phyloP scores from a whole-genome alignment of 2,113 vertebrate genomes.

The Nymphicus hollandicus region DNA sequence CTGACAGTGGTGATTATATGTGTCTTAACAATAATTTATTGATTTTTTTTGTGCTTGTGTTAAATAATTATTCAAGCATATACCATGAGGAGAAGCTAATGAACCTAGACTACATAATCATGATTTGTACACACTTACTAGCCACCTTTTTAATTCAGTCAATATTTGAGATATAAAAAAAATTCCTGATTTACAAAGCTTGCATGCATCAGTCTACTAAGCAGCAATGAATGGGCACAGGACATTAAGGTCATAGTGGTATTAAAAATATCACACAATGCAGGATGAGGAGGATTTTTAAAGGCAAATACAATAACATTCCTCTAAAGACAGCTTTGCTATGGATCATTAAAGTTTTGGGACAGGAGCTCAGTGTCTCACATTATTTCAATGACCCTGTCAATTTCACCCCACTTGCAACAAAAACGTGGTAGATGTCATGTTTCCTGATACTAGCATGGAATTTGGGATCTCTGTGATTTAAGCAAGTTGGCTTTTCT shows the following conservation, averaged over 20 bases:
- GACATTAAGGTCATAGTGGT: neutral
- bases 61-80: slow-evolving; percentile 22
- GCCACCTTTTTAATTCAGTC: neutral
- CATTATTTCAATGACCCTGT: neutral
- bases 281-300: neutral
- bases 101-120: neutral
- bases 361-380: neutral
- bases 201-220: neutral
- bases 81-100: neutral
- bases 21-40: slow-evolving; percentile 15
- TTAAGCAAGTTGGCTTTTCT: neutral
- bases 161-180: neutral
- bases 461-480: neutral
- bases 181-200: neutral
- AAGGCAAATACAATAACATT: neutral
- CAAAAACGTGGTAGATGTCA: neutral
- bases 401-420: neutral
- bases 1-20: neutral
- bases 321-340: neutral
- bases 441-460: neutral
- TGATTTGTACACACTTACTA: neutral
- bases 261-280: neutral
- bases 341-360: neutral
- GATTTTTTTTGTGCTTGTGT: neutral
- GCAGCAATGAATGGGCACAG: neutral